These are phyloP conservation scores for Euzetes globulus DNA, from an alignment of 2,888 invertebrate genomes.

Conservation along the genomic window DNA sequence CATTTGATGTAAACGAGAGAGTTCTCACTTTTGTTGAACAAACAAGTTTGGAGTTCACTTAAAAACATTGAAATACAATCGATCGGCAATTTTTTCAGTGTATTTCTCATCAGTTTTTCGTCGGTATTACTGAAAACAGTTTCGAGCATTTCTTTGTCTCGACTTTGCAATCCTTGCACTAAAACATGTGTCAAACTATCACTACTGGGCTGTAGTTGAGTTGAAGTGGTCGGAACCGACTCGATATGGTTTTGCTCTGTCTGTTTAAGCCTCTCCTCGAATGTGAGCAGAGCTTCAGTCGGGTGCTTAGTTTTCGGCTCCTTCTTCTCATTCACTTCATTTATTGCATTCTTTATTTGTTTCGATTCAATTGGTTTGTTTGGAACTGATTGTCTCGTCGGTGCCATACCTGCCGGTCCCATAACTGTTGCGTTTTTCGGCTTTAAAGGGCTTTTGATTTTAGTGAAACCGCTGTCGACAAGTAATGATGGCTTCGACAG, in stretches of 20 bases:
- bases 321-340: background rate
- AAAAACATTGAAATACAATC: slow-evolving; percentile 65
- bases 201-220: slow-evolving; percentile 48
- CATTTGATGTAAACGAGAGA: slow-evolving; percentile 48
- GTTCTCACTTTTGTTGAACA: slow-evolving; percentile 22
- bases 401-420: slow-evolving; percentile 29
- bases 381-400: background rate
- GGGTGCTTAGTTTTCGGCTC: slow-evolving; percentile 42
- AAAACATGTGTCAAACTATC: slow-evolving; percentile 72
- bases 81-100: slow-evolving; percentile 66
- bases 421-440: slow-evolving; percentile 16
- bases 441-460: background rate
- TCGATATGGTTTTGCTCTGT: background rate
- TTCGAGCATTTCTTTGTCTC: slow-evolving; percentile 63
- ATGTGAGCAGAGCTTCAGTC: slow-evolving; percentile 20
- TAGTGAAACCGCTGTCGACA: background rate
- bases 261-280: slow-evolving; percentile 38
- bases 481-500: background rate
- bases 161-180: slow-evolving; percentile 73
- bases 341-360: background rate
- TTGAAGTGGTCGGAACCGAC: no score
- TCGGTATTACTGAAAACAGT: slow-evolving; percentile 64
- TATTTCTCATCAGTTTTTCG: slow-evolving; percentile 61
- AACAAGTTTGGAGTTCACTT: slow-evolving; percentile 56
- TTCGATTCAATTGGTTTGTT: background rate